Evolutionary conservation across 37 sponge, comb jelly and placozoan genomes (phyloP), one percentile per base, ranked within the genome.

Genomic region (Crambe crambe): DNA sequence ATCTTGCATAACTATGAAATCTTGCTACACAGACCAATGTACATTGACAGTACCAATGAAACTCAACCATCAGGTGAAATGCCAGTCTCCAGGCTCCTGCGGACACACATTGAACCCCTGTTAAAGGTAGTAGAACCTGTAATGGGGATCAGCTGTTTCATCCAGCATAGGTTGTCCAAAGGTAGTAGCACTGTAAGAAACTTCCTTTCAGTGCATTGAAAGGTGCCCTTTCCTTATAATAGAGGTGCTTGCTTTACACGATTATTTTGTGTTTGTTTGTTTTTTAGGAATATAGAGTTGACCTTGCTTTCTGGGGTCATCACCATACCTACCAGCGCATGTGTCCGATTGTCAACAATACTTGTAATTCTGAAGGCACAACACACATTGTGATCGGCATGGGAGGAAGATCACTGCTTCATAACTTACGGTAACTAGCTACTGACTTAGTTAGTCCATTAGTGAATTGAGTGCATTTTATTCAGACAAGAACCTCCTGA

Each of bases 241-340:
- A n/a, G n/a, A n/a, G n/a, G n/a, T n/a, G n/a, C n/a, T n/a, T n/a
- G n/a, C n/a, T n/a, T n/a, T n/a, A n/a, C n/a, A n/a, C n/a, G n/a
- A n/a, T n/a, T n/a, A n/a, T n/a, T n/a, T n/a, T n/a, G n/a, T n/a
- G n/a, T n/a, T n/a, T n/a, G n/a, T n/a, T n/a, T n/a, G 6, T 43
- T 35, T 36, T 67, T 8, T 56, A 85, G 85, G 51, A 75, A 38
- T 85, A 89, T 59, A 76, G 72, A 4, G 93, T 89, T 21, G 89
- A 93, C 67, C 43, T 93, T 1, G 83, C 83, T 0, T 43, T 88
- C 18, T 89, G 86, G 89, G 93, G 93, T 42, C 93, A 93, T 62
- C 83, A 93, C 66, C 93, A 93, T 44, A 54, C 83, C 67, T 93
- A 89, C 67, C 86, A 93, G 68, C 74, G 93, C 0, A 89, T 58